Percentiles rank a stretch among this genome's conserved stretches.
These are phyloP conservation scores for Semaprochilodus insignis DNA, from an alignment of 2,797 vertebrate genomes.

Conservation along the genomic window DNA sequence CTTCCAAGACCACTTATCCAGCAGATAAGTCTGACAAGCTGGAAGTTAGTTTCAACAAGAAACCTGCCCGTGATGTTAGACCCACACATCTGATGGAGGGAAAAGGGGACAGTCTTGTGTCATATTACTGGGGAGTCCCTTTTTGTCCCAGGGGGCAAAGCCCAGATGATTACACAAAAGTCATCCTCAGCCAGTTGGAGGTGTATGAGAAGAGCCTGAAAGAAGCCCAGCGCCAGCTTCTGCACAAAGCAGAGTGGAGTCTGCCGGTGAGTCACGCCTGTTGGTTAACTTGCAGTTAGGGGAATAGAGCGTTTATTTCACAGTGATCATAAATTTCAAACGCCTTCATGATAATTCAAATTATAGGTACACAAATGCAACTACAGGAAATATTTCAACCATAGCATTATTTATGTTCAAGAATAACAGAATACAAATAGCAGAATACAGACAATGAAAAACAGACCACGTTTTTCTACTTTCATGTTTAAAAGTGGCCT, in stretches of 20 bases:
- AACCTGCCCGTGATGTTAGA: background rate
- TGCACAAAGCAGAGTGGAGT: constrained; percentile 89
- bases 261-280: constrained; percentile 75
- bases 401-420: too few species aligned
- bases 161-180: constrained; percentile 90
- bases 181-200: constrained; percentile 94
- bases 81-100: background rate
- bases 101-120: constrained; percentile 66
- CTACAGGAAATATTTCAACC: too few species aligned
- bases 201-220: constrained; percentile 93
- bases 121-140: constrained; percentile 96
- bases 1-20: background rate
- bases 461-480: too few species aligned
- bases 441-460: too few species aligned
- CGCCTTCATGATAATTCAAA: too few species aligned
- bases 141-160: constrained; percentile 92
- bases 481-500: too few species aligned
- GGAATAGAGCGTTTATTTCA: background rate
- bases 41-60: background rate
- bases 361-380: too few species aligned
- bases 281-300: constrained; percentile 56
- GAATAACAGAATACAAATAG: too few species aligned
- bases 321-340: too few species aligned
- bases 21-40: background rate
- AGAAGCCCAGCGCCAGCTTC: constrained; percentile 85